Percentiles rank a stretch among this genome's conserved stretches.
phyloP scores from a whole-genome alignment of 2,888 invertebrate species.

The Scotopteryx bipunctaria region DNA sequence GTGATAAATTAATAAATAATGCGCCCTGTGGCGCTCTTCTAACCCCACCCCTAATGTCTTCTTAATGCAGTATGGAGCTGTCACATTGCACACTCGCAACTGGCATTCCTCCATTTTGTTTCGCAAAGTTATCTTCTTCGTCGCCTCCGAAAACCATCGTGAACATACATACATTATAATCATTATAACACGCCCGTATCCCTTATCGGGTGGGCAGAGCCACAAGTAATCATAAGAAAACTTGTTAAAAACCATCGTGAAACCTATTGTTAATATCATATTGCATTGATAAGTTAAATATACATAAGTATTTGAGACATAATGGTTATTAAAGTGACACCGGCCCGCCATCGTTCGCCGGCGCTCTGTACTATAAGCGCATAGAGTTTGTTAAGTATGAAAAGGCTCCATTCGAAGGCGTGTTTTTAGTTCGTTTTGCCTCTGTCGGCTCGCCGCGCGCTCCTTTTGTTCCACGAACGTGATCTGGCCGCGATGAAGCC shows the following conservation, averaged over 20 bases:
- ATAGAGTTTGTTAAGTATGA: conserved; percentile 72
- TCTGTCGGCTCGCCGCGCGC: conserved; percentile 62
- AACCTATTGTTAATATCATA: conserved; percentile 36
- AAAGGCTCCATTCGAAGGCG: conserved; percentile 71
- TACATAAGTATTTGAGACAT: conserved; percentile 39
- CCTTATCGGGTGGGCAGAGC: too few relatives aligned
- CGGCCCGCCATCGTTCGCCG: conserved; percentile 47
- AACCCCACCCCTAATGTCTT: conserved; percentile 74
- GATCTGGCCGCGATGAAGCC: conserved; percentile 77
- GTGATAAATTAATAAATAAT: conserved; percentile 76
- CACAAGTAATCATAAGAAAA: too few relatives aligned
- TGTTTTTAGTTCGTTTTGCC: conserved; percentile 67
- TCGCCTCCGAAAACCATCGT: conserved; percentile 45
- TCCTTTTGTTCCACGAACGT: conserved; percentile 79
- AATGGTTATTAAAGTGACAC: conserved; percentile 49
- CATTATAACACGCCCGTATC: too few relatives aligned
- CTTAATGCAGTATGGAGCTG: conserved; percentile 79
- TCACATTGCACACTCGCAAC: conserved; percentile 73
- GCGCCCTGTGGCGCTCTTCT: conserved; percentile 60
- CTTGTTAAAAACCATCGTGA: conserved; percentile 46
- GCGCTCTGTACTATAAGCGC: conserved; percentile 58
- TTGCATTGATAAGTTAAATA: conserved; percentile 44
- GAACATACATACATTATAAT: too few relatives aligned
- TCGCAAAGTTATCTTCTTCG: conserved; percentile 44
- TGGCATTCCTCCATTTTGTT: conserved; percentile 56